phyloP scores from a whole-genome alignment of 1,140 invertebrate genomes.

The Gryllus bimaculatus region DNA sequence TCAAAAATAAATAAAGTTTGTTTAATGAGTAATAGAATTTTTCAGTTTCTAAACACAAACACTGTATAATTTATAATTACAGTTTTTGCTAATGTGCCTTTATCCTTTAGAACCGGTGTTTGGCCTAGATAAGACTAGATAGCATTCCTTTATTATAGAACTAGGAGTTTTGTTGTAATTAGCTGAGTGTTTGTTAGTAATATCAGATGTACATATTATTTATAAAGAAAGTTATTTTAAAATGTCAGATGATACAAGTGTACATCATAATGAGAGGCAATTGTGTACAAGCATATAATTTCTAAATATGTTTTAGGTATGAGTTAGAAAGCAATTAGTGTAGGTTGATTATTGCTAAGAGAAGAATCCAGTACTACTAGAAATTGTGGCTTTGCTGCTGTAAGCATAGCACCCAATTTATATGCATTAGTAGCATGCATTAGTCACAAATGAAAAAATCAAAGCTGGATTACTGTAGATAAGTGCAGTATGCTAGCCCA shows the following conservation, averaged over 20 bases:
- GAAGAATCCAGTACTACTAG: neutral
- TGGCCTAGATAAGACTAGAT: neutral
- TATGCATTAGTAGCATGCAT: neutral
- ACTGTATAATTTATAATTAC: neutral
- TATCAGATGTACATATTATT: neutral
- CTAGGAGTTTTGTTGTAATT: neutral
- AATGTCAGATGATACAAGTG: neutral
- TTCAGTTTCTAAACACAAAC: too few relatives aligned
- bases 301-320: neutral
- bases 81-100: neutral
- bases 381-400: neutral
- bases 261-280: neutral
- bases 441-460: neutral
- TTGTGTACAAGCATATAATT: neutral
- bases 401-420: neutral
- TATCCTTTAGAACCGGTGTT: neutral
- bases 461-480: neutral
- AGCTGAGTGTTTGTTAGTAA: neutral
- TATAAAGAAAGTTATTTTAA: neutral
- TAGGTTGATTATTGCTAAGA: neutral
- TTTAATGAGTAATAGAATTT: too few relatives aligned
- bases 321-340: neutral
- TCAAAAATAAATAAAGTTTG: too few relatives aligned
- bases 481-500: neutral
- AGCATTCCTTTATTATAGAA: neutral